Conservation (phyloP, 2,797 vertebrate species). For the Protosalanx chinensis region DNA sequence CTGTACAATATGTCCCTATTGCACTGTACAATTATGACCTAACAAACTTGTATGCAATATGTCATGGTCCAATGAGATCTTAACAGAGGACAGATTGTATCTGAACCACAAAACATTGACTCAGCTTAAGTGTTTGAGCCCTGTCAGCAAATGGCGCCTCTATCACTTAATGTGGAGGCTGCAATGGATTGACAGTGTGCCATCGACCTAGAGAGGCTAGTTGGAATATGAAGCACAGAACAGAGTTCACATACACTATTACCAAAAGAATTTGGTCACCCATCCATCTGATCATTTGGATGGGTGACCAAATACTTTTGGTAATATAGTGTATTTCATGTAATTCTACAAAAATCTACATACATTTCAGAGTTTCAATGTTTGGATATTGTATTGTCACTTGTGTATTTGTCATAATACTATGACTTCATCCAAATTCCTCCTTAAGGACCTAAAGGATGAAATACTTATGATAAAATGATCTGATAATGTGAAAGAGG, state of each 20-base stretch:
- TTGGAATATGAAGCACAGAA: background rate
- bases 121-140: constrained; percentile 68
- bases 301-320: too few species aligned
- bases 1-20: too few species aligned
- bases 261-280: too few species aligned
- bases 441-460: too few species aligned
- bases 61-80: constrained; percentile 22
- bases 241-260: background rate
- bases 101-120: constrained; percentile 62
- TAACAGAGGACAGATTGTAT: constrained; percentile 59
- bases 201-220: constrained; percentile 13
- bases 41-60: constrained; percentile 18
- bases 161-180: constrained; percentile 59
- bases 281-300: too few species aligned
- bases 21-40: background rate
- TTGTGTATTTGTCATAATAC: too few species aligned
- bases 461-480: too few species aligned
- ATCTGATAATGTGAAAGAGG: too few species aligned
- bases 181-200: constrained; percentile 46
- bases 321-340: too few species aligned
- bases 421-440: too few species aligned
- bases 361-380: too few species aligned
- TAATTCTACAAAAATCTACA: background rate
- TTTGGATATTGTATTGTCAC: too few species aligned
- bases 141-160: constrained; percentile 69